phyloP scores from a whole-genome alignment of 2,888 invertebrate genomes.

The Sarcophaga carnaria region DNA sequence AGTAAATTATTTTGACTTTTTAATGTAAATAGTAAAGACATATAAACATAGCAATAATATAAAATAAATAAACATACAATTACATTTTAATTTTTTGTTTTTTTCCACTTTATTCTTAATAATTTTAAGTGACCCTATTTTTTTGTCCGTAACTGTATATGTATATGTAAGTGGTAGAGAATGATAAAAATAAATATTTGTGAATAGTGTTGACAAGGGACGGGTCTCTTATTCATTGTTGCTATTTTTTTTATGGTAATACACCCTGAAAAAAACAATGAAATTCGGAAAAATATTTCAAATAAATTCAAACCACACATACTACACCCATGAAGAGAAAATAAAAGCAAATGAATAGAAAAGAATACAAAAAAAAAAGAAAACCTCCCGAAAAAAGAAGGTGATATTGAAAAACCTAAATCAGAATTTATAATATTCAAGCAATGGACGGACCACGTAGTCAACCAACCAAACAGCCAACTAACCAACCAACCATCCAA shows the following conservation, averaged over 20 bases:
- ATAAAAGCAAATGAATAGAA: background rate
- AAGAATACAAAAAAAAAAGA: conserved; percentile 7
- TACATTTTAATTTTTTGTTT: no score
- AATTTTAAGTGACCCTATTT: no score
- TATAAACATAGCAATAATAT: no score
- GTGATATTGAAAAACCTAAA: conserved; percentile 56
- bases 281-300: conserved; percentile 24
- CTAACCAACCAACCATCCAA: no score
- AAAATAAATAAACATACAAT: no score
- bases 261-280: conserved; percentile 9
- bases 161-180: no score
- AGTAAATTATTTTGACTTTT: no score
- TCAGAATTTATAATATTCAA: conserved; percentile 71
- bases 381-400: background rate
- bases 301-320: conserved; percentile 5
- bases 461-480: no score
- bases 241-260: conserved; percentile 5
- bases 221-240: conserved; percentile 21
- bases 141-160: no score
- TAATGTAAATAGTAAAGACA: no score
- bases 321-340: no score
- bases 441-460: background rate
- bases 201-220: conserved; percentile 42
- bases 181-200: background rate
- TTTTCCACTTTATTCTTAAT: no score